Base-by-base conservation (phyloP, 2,797 vertebrate species). In the Eutrigla gurnardus region DNA sequence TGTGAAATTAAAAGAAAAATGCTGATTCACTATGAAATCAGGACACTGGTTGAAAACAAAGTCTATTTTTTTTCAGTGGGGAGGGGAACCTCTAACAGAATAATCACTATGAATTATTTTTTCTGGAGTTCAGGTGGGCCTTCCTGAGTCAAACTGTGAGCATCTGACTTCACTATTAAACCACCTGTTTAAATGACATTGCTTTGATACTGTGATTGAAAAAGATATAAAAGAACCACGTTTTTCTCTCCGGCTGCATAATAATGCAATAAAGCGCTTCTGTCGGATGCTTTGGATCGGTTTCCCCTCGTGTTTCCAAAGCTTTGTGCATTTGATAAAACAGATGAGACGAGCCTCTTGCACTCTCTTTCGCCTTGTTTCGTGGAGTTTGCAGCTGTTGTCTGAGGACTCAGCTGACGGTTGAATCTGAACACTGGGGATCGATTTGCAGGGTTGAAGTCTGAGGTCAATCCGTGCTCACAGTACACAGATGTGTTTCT, bases 251-350 rank as follows among this genome's bases (percentile, higher is more conserved):
- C 4, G 6, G 45, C 68, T 40, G 32, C 39, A 47, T 46, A 82
- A 83, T 84, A 75, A 86, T 87, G 77, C 77, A 87, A 49, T 18
- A 0, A 58, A 49, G 15, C 12, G 4, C 71, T 54, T 46, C 70
- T 71, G 68, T 75, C 43, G 46, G 55, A 65, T 55, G 77, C 62
- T 77, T 82, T 52, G 4, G 52, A 64, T 63, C 55, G 35, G 14
- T 64, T 70, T 61, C 45, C 52, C 35, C 64, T 49, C 5, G 8
- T 64, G 66, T 70, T 70, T 65, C 64, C 45, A 62, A 18, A 73
- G 69, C 68, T 69, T 33, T 65, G 36, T 17, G n/a, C 15, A 36
- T 78, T 77, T 58, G 64, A 61, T 46, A 76, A 55, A 89, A 76
- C 76, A 65, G 77, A 83, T 73, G 70, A 75, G 77, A 80, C 54